A percentile compares a stretch with the other conserved stretches of the same genome.
Evolutionary conservation across 2,888 invertebrate genomes (phyloP).

Genomic region (Pollenia griseotomentosa): DNA sequence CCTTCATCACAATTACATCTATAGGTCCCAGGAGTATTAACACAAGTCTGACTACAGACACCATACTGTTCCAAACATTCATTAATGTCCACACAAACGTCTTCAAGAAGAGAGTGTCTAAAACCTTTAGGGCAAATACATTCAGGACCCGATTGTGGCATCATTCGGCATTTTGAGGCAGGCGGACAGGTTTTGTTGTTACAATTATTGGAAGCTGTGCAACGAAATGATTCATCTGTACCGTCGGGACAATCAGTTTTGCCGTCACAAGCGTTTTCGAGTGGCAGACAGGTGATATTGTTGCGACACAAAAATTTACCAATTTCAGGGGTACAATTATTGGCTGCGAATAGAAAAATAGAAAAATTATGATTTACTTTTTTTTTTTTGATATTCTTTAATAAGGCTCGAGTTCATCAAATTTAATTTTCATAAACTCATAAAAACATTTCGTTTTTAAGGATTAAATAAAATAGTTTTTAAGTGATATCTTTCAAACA

Average conservation of each 20-base stretch:
- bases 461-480: no score
- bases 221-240: slow-evolving; percentile 86
- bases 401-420: no score
- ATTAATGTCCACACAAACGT: slow-evolving; percentile 85
- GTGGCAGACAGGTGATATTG: slow-evolving; percentile 85
- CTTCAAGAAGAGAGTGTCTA: slow-evolving; percentile 74
- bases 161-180: slow-evolving; percentile 84
- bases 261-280: slow-evolving; percentile 86
- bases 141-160: slow-evolving; percentile 84
- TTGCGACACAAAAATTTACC: slow-evolving; percentile 86
- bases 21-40: slow-evolving; percentile 86
- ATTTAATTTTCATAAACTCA: no score
- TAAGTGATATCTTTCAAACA: no score
- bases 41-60: slow-evolving; percentile 89
- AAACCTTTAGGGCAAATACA: slow-evolving; percentile 87
- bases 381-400: no score
- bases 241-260: slow-evolving; percentile 86
- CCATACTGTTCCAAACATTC: slow-evolving; percentile 87
- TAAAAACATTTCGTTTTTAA: no score
- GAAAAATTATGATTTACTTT: no score
- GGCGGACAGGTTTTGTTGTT: slow-evolving; percentile 79
- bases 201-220: slow-evolving; percentile 78
- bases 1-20: slow-evolving; percentile 87
- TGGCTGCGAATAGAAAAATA: slow-evolving; percentile 17
- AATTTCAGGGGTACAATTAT: slow-evolving; percentile 84